Evolutionary conservation across 2,113 vertebrate species (phyloP).

Genomic region (Micromys minutus): DNA sequence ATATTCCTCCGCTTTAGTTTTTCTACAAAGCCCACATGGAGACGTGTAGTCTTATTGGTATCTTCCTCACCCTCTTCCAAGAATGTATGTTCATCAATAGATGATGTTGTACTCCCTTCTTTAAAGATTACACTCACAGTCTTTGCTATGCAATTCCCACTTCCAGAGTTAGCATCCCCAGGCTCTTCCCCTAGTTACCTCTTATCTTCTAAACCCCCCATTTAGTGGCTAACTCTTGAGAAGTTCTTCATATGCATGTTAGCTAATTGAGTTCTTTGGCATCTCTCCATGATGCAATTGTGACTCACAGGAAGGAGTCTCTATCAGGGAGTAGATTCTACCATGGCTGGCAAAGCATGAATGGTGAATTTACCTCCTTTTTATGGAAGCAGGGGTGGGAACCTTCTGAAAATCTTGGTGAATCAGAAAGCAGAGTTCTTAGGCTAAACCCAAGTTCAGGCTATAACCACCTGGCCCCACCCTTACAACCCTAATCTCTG

Average conservation of each 20-base stretch:
- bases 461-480: background rate
- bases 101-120: background rate
- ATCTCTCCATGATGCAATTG: background rate
- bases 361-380: no score
- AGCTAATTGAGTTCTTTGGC: background rate
- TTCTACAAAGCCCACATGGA: fast-evolving
- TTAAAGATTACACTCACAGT: no score
- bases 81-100: background rate
- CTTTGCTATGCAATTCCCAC: background rate
- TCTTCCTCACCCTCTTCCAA: no score
- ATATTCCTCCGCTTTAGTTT: background rate
- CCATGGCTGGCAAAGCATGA: background rate
- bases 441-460: background rate
- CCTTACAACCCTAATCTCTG: background rate
- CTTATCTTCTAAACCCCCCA: background rate
- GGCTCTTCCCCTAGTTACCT: background rate
- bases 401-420: background rate
- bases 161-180: background rate
- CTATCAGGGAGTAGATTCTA: background rate
- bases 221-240: background rate
- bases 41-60: background rate
- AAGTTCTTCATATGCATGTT: background rate
- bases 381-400: background rate
- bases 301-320: background rate
- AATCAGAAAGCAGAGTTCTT: background rate